Evolutionary conservation across 1,140 invertebrate species (phyloP).

Genomic region (Polypedilum vanderplanki): DNA sequence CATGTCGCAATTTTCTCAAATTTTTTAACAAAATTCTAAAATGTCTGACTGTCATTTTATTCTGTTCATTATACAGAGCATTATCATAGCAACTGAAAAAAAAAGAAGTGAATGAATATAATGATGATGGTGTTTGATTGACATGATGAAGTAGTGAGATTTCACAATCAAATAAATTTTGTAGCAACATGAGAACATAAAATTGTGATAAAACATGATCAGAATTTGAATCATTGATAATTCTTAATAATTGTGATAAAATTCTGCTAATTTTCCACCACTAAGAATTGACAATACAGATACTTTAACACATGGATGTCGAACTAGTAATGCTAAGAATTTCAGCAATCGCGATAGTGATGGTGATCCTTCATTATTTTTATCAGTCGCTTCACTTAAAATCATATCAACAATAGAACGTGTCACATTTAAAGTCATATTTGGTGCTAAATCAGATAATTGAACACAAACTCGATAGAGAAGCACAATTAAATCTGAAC

Average conservation of each 20-base stretch:
- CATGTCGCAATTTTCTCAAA: too few species aligned
- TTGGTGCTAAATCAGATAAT: constrained; percentile 81
- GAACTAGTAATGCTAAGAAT: constrained; percentile 70
- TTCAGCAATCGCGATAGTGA: constrained; percentile 64
- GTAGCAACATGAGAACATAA: constrained; percentile 59
- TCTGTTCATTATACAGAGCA: too few species aligned
- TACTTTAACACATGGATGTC: constrained; percentile 69
- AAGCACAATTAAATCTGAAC: constrained; percentile 68
- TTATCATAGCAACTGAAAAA: too few species aligned
- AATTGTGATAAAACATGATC: constrained; percentile 57
- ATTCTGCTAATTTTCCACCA: constrained; percentile 47
- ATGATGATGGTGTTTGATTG: too few species aligned
- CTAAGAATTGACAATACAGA: constrained; percentile 66
- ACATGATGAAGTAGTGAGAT: constrained; percentile 52
- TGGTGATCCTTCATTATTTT: constrained; percentile 39
- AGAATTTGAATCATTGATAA: constrained; percentile 43
- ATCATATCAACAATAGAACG: constrained; percentile 68
- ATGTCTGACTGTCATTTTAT: too few species aligned
- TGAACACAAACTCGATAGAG: constrained; percentile 81
- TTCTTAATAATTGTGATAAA: constrained; percentile 48
- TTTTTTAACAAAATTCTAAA: too few species aligned
- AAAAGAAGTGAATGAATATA: too few species aligned
- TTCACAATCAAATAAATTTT: constrained; percentile 71
- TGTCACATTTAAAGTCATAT: constrained; percentile 75
- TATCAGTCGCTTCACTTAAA: constrained; percentile 43